Evolutionary conservation across 92 coral and sea anemone species (phyloP), one percentile per base, ranked within the genome.

Genomic region (Chrysogorgia sp.): DNA sequence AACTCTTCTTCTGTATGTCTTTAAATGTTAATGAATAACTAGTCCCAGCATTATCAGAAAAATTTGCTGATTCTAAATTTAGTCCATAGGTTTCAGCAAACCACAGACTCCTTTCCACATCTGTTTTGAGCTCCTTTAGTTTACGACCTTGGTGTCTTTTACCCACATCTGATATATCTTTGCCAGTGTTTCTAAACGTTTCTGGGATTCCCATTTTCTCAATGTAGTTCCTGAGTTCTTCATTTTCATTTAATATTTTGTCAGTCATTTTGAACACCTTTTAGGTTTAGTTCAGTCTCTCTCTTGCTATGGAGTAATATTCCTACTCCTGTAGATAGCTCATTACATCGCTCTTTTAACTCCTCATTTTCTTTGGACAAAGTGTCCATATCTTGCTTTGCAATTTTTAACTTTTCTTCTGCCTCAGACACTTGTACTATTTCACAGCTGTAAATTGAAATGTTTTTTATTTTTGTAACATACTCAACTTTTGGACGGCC

Each of bases 381-480:
- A n/a, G n/a, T n/a, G n/a, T n/a, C n/a, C n/a, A n/a, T n/a, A n/a
- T 63, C 74, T 61, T 82, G 69, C 53, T 70, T 82, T 64, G 31
- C 50, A 59, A 3, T 30, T 0, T 21, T 56, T 14, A 74, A 14
- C 47, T 60, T 33, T 1, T 74, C 26, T 49, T 63, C 74, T 13
- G 49, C 40, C 23, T 41, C 75, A 28, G 64, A 75, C 48, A 82
- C 81, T 40, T 74, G 59, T 15, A 82, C 67, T 28, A 82, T 31
- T 0, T 82, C 86, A 74, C 62, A 50, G 6, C 26, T 48, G 67
- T 32, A 79, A 63, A 82, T 56, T 17, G 82, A 58, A 60, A 82
- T 45, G 23, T 75, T 61, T 49, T 74, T 74, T 25, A 33, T 45
- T 15, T 29, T 19, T 60, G 47, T 67, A 68, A 74, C 74, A 24